Evolutionary conservation across 2,888 invertebrate genomes (phyloP).

Genomic region (Andrena fulva): DNA sequence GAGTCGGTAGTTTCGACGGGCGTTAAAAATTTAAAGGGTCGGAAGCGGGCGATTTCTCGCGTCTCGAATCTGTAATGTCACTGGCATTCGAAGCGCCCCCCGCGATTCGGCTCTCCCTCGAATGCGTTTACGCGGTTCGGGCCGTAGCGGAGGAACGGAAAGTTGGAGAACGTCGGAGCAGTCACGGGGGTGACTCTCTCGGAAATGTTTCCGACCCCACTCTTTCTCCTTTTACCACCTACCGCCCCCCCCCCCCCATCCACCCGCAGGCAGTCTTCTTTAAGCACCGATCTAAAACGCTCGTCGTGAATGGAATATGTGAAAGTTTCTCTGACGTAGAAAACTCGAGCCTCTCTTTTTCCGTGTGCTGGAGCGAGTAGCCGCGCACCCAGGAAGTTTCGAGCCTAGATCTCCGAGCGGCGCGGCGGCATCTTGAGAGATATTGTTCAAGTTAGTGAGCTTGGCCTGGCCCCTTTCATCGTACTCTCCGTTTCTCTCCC

Average conservation of each 20-base stretch:
- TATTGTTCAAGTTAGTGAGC: conserved; percentile 76
- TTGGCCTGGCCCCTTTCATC: conserved; percentile 61
- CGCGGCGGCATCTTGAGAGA: conserved; percentile 74
- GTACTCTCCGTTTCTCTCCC: conserved; percentile 45
- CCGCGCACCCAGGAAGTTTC: conserved; percentile 66
- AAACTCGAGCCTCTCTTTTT: conserved; percentile 56
- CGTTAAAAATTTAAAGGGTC: conserved; percentile 10
- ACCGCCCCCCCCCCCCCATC: not conserved
- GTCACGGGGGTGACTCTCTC: conserved; percentile 28
- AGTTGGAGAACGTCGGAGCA: conserved; percentile 36
- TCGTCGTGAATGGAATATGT: conserved; percentile 64
- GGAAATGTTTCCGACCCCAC: conserved; percentile 14
- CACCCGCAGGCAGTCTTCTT: conserved; percentile 29
- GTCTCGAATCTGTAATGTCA: conserved; percentile 26
- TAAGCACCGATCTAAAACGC: conserved; percentile 60
- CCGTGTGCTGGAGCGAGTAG: conserved; percentile 7
- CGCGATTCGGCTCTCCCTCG: not conserved
- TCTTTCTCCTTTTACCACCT: not conserved
- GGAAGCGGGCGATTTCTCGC: not conserved
- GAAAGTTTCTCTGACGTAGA: conserved; percentile 67
- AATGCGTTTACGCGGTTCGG: conserved; percentile 5
- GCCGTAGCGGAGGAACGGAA: conserved; percentile 18
- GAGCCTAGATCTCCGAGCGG: conserved; percentile 70
- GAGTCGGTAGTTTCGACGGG: not conserved
- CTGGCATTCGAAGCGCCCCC: not conserved